These are phyloP conservation scores for Syrista parreyssii DNA, from an alignment of 2,888 invertebrate species.

Conservation along the genomic window DNA sequence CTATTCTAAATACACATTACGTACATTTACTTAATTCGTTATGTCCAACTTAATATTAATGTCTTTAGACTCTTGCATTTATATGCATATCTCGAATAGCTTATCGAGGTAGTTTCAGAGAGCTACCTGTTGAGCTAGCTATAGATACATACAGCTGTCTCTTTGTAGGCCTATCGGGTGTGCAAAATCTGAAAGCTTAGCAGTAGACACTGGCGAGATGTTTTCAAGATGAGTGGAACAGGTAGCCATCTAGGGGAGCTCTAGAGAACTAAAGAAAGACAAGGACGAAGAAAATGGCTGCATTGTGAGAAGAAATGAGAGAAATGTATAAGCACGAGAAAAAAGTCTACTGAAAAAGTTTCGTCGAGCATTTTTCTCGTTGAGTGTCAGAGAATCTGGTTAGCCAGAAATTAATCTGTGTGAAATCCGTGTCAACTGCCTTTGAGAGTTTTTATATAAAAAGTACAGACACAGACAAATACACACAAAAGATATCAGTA, in stretches of 20 bases:
- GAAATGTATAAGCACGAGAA: no score
- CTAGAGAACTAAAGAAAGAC: background rate
- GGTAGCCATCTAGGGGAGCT: background rate
- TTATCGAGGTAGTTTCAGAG: background rate
- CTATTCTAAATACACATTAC: background rate
- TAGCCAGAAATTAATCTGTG: no score
- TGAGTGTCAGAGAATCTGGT: no score
- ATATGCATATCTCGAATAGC: background rate
- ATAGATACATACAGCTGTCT: background rate
- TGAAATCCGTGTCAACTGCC: no score
- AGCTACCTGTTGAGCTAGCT: background rate
- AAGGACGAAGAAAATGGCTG: background rate
- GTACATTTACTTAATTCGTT: background rate
- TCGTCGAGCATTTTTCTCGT: no score
- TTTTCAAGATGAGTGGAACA: background rate
- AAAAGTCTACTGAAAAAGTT: no score
- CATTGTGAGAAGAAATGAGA: no score
- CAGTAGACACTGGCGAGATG: background rate
- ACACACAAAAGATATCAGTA: background rate
- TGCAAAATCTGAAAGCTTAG: background rate
- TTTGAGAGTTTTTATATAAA: no score
- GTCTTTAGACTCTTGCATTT: background rate
- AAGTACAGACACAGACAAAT: no score
- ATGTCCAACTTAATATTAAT: background rate
- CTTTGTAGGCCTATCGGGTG: background rate